Base-by-base conservation (phyloP, 2,888 invertebrate species). In the Pheosia gnoma region DNA sequence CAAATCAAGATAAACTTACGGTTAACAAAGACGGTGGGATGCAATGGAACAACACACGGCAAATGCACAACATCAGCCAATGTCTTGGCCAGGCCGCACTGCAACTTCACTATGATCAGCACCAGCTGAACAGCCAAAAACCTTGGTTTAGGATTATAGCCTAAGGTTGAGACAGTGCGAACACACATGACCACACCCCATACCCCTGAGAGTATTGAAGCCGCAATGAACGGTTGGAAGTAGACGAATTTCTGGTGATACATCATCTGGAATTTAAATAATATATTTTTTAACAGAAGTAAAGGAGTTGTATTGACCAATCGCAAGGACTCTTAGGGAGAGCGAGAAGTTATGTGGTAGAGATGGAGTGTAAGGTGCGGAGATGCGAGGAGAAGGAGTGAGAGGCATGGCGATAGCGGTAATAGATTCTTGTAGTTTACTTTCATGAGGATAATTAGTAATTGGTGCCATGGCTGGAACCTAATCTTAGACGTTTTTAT, bases 121-220 rank as follows among this genome's bases (percentile, higher is more conserved):
- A 95, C 96, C 76, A 96, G 76, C 81, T 96, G 96, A 13, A 96
- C 86, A 0, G 95, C 95, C 55, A 95, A 65, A 76, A 95, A 94
- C 76, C 95, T 94, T 0, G 87, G 87, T 39, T 88, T 84, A 11
- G 95, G 88, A 77, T 62, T 91, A 81, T 78, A 89, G 75, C 80
- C 96, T 62, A 86, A 94, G 0, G 79, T 63, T 63, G 83, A 85
- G 0, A 85, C 86, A 0, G 85, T 85, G 0, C 94, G 93, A 37
- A 95, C 94, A 5, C 94, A 92, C 94, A 96, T 95, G 49, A 94
- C 94, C 79, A 96, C 93, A 0, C 96, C 96, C 95, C 96, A 96
- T 56, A 96, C 91, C 11, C 95, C 96, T 39, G 95, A 87, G 7
- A 96, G 85, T 65, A 96, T 96, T 6, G 96, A 96, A 3, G 91